Evolutionary conservation across 2,113 vertebrate genomes (phyloP).

Genomic region (Leucopternis melanops): DNA sequence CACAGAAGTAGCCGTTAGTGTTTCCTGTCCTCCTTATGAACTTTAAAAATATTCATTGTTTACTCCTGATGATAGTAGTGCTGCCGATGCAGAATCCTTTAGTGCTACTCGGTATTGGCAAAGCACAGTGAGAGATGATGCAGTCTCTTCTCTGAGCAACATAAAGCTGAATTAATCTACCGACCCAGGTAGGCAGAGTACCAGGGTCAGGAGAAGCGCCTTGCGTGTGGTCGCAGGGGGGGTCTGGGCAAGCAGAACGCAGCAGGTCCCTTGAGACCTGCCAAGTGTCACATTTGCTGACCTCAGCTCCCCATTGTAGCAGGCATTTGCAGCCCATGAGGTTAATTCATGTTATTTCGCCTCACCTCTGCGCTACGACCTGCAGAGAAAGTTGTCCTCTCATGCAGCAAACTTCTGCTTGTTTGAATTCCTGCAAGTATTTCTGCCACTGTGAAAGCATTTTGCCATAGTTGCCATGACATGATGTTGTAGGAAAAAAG

Average conservation of each 20-base stretch:
- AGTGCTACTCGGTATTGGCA: neutral
- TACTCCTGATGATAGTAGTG: neutral
- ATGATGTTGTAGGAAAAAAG: neutral
- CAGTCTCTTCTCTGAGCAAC: neutral
- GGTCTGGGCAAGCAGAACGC: neutral
- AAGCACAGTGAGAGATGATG: neutral
- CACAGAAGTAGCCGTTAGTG: neutral
- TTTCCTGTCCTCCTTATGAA: constrained; percentile 41
- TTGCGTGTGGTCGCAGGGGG: fast-evolving
- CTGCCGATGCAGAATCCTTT: neutral
- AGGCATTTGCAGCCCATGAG: neutral
- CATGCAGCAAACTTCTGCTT: neutral
- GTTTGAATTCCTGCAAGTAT: neutral
- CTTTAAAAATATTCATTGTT: constrained; percentile 22
- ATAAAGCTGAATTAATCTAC: fast-evolving
- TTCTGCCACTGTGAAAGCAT: neutral
- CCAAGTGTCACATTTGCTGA: fast-evolving
- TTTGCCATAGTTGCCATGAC: fast-evolving
- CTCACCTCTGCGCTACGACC: neutral
- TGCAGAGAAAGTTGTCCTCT: neutral
- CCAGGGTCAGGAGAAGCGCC: neutral
- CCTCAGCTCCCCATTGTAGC: neutral
- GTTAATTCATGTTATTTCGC: neutral
- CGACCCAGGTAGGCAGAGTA: neutral
- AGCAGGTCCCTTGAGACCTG: neutral